phyloP scores from a whole-genome alignment of 2,888 invertebrate species.

The Sympetrum striolatum region DNA sequence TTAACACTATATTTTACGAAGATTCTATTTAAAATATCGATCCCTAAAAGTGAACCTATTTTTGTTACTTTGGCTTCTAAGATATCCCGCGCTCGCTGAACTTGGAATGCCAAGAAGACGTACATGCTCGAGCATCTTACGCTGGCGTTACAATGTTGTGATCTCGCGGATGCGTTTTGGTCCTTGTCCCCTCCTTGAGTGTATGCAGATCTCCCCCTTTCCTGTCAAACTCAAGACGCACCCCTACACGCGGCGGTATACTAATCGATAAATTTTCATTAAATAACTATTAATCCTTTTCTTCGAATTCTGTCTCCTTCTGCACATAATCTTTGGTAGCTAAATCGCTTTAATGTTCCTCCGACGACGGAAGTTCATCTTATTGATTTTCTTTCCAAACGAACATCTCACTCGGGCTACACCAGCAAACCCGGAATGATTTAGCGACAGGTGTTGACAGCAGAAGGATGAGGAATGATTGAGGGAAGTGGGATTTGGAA shows the following conservation, averaged over 20 bases:
- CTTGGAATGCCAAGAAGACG: no score
- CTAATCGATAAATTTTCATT: constrained; percentile 4
- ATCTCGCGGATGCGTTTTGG: no score
- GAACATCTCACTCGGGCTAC: constrained; percentile 35
- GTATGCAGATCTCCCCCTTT: not conserved
- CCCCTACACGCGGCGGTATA: not conserved
- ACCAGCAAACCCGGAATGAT: constrained; percentile 35
- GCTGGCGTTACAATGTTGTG: no score
- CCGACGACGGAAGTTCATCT: constrained; percentile 40
- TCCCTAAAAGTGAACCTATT: no score
- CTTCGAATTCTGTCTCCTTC: constrained; percentile 13
- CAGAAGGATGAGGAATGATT: constrained; percentile 39
- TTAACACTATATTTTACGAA: no score
- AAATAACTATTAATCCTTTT: not conserved
- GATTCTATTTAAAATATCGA: no score
- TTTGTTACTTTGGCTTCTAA: no score
- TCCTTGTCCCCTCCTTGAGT: not conserved
- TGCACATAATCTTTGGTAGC: not conserved
- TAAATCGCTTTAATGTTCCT: constrained; percentile 27
- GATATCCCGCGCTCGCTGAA: no score
- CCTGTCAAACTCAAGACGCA: not conserved
- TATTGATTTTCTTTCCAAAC: constrained; percentile 42
- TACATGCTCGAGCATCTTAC: no score
- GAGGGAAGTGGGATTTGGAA: constrained; percentile 31
- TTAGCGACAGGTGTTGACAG: constrained; percentile 44